Base-by-base conservation (phyloP, 2,797 vertebrate species). In the Fratercula arctica region DNA sequence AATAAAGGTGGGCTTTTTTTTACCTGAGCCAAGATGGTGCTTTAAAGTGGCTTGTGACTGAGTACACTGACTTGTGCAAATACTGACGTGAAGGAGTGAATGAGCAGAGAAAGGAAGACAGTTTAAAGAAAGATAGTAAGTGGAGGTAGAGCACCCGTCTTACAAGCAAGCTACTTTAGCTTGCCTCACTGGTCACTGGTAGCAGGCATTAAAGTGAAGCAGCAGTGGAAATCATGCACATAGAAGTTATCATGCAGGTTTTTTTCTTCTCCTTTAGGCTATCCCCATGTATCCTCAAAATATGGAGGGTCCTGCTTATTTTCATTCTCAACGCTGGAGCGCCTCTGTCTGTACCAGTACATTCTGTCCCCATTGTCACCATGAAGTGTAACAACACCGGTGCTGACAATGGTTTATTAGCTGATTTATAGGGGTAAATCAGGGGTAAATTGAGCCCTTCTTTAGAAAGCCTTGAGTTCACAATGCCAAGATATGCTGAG, bases 341-440 rank as follows among this genome's bases (percentile, higher is more conserved):
- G 86, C 45, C 29, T 81, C 87, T 88, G 45, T 76, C 77, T 93
- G 53, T 64, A 85, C 53, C 51, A 79, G 45, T 37, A 51, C 89
- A 93, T 92, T 95, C 74, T 83, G 43, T 89, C 54, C 60, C 68
- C 50, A 64, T 95, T 93, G 94, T 96, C 68, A 60, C 84, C 80
- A 85, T 18, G 85, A 92, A 94, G 84, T 95, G 92, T 96, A 94
- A 89, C 70, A 93, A 51, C 92, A 95, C 80, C 4, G 8, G 64
- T 69, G 54, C 74, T 79, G 18, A 96, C 94, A 97, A 96, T 94
- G 83, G 92, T 93, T 97, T 96, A 97, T 97, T 96, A 95, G 95
- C 53, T 97, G 96, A 96, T 97, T 97, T 97, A 97, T 97, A 93
- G 96, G 96, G 96, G 96, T 96, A 97, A 96, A 97, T 96, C 96